Percentiles rank a stretch among this genome's conserved stretches.
Conservation (phyloP, 2,797 vertebrate genomes). For the Sebastes iracundus region DNA sequence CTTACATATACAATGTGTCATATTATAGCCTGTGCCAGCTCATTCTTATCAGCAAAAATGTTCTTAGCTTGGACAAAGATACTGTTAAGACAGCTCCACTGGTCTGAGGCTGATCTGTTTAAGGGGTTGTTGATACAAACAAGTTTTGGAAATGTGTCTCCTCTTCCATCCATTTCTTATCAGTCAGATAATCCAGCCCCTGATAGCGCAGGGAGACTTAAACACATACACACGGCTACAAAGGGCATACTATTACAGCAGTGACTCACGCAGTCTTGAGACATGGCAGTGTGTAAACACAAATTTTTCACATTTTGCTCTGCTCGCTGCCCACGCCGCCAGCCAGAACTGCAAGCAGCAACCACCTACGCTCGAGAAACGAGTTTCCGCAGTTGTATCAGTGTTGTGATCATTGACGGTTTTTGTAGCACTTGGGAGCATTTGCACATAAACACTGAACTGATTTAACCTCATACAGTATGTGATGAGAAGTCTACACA, state of each 20-base stretch:
- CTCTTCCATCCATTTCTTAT: constrained; percentile 4
- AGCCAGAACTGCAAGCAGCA: constrained; percentile 10
- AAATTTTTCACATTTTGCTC: constrained; percentile 42
- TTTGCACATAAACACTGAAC: background rate
- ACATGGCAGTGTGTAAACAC: constrained; percentile 58
- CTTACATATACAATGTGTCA: constrained; percentile 12
- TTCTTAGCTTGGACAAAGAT: background rate
- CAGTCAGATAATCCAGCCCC: constrained; percentile 11
- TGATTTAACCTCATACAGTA: background rate
- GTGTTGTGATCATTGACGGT: background rate
- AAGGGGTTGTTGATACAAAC: background rate
- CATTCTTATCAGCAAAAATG: background rate
- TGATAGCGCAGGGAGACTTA: constrained; percentile 2
- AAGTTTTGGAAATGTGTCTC: background rate
- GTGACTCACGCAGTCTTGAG: constrained; percentile 56
- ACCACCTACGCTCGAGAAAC: constrained; percentile 13
- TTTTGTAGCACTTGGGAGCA: background rate
- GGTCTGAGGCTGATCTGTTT: background rate
- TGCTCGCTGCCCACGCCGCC: constrained; percentile 11
- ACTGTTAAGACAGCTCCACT: background rate
- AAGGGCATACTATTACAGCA: constrained; percentile 39
- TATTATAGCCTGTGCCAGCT: background rate
- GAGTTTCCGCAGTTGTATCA: background rate
- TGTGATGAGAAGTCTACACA: background rate
- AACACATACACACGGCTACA: constrained; percentile 17